Evolutionary conservation across 2,797 vertebrate species (phyloP), one percentile per base, ranked within the genome.

Genomic region (Coendou prehensilis): DNA sequence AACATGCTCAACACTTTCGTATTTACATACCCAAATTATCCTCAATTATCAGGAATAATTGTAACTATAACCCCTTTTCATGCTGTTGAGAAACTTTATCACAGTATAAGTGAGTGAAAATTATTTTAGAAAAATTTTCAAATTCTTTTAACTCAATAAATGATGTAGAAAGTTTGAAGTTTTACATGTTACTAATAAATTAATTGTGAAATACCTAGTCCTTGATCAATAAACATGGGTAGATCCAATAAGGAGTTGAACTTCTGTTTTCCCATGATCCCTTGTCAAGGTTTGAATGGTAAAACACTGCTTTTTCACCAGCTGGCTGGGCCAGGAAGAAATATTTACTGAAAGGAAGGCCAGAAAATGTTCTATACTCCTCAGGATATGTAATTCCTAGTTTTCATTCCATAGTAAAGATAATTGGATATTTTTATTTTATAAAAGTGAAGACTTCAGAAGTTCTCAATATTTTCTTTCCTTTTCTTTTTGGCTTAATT

Each of bases 401-500:
- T 85, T 91, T 92, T 45, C 18, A 85, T 56, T 50, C 59, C 57
- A 6, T 8, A 78, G 14, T 78, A n/a, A 80, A 57, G n/a, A 71
- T n/a, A 82, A 93, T 9, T 9, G 23, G 1, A 5, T 37, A n/a
- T 87, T 87, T 83, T 95, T 94, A 86, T 79, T 84, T 54, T 85
- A 81, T 57, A 73, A 92, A 85, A 82, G 45, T 81, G 26, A 92
- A 80, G 56, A 79, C 37, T 80, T 89, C 28, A 33, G 75, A 89
- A 87, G 8, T 56, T 47, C 5, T 83, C 81, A 73, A 7, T 41
- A 45, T 56, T 87, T 88, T 86, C 23, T 90, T 81, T 52, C 67
- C 9, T 50, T 84, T 87, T 30, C 56, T 92, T 79, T 84, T 37
- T 56, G 45, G 52, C 56, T 87, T 89, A 87, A 61, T 97, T 54